Conservation (phyloP, 92 coral and sea anemone species). For the Porites lobata region DNA sequence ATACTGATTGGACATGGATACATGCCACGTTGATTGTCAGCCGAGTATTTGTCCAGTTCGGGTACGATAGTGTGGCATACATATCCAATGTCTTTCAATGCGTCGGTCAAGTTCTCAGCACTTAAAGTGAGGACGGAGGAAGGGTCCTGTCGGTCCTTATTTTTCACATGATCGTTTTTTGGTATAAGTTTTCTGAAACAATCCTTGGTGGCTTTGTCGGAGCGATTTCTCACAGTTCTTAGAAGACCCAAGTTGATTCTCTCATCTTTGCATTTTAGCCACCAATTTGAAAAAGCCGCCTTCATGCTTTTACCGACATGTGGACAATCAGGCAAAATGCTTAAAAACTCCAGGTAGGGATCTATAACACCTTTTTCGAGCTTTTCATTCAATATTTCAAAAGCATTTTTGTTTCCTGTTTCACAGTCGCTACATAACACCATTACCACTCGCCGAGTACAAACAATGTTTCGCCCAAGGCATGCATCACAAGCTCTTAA, state of each 20-base stretch:
- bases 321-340: constrained; percentile 64
- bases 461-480: constrained; percentile 32
- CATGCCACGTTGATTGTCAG: constrained; percentile 78
- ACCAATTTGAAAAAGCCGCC: constrained; percentile 70
- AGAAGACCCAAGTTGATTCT: constrained; percentile 55
- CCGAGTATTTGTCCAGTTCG: constrained; percentile 68
- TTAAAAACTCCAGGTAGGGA: constrained; percentile 33
- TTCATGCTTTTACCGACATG: constrained; percentile 75
- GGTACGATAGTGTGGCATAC: constrained; percentile 83
- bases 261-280: constrained; percentile 68
- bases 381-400: constrained; percentile 40
- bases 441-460: constrained; percentile 62
- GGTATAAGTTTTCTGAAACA: constrained; percentile 63
- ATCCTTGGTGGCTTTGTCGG: constrained; percentile 52
- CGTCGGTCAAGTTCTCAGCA: constrained; percentile 55
- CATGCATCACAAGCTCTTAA: constrained; percentile 51
- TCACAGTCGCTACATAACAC: constrained; percentile 64
- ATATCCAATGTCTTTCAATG: constrained; percentile 48
- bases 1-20: constrained; percentile 75
- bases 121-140: constrained; percentile 66
- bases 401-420: constrained; percentile 55
- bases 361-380: constrained; percentile 37
- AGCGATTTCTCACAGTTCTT: constrained; percentile 68
- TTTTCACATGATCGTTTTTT: constrained; percentile 80
- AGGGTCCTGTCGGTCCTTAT: constrained; percentile 83